phyloP scores from a whole-genome alignment of 2,888 invertebrate genomes.

The Hirtodrosophila confusa region DNA sequence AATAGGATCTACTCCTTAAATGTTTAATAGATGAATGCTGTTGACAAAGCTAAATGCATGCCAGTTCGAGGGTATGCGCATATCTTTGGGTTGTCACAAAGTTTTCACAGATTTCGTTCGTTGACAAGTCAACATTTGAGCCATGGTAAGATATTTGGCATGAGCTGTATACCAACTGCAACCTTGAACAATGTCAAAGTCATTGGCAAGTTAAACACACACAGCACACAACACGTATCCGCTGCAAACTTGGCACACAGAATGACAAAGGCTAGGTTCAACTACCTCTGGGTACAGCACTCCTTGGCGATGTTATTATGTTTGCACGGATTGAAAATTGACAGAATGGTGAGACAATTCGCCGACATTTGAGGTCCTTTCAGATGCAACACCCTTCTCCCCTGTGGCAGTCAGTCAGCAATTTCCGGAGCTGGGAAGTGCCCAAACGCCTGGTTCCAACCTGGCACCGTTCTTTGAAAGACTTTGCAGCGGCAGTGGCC shows the following conservation, averaged over 20 bases:
- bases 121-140: neutral
- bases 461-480: slow-evolving; percentile 21
- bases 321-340: slow-evolving; percentile 57
- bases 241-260: slow-evolving; percentile 22
- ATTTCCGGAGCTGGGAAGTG: too few species aligned
- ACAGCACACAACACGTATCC: slow-evolving; percentile 17
- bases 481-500: neutral
- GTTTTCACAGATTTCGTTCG: too few species aligned
- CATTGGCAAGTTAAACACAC: slow-evolving; percentile 28
- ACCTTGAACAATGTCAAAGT: slow-evolving; percentile 66
- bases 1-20: too few species aligned
- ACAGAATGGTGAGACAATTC: slow-evolving; percentile 35
- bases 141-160: slow-evolving; percentile 14
- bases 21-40: too few species aligned
- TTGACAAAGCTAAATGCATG: too few species aligned
- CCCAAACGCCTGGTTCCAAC: too few species aligned
- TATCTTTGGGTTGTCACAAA: too few species aligned
- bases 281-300: slow-evolving; percentile 6
- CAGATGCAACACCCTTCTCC: neutral
- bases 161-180: slow-evolving; percentile 22
- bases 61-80: too few species aligned
- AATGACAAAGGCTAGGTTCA: slow-evolving; percentile 18
- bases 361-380: slow-evolving; percentile 26
- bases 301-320: slow-evolving; percentile 24
- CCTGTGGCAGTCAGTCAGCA: too few species aligned